Evolutionary conservation across 2,888 invertebrate species (phyloP).

Genomic region (Galeopsomyia nigrocyanea): DNA sequence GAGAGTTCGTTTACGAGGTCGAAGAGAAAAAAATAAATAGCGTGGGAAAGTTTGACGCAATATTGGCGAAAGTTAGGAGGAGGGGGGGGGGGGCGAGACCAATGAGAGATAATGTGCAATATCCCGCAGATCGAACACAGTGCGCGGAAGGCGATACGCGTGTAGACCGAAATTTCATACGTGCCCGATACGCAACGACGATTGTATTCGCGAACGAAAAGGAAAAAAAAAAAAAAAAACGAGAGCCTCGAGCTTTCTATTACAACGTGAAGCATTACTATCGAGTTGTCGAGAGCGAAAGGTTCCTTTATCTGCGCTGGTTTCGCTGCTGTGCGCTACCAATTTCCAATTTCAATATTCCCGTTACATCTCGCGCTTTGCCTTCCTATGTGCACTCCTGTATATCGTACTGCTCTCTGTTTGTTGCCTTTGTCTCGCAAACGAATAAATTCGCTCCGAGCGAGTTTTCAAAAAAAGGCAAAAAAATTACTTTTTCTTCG

Average conservation of each 20-base stretch:
- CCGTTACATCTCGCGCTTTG: too few species aligned
- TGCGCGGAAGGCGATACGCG: constrained; percentile 43
- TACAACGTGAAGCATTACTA: constrained; percentile 2
- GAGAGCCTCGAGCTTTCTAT: neutral
- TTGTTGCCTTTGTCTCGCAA: too few species aligned
- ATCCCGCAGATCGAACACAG: constrained; percentile 42
- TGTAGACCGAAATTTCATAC: constrained; percentile 48
- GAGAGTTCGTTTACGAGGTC: neutral
- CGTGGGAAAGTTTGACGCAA: constrained; percentile 13
- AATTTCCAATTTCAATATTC: neutral
- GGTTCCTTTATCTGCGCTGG: neutral
- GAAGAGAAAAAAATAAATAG: constrained; percentile 2
- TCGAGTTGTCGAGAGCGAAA: neutral
- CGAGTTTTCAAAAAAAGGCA: too few species aligned
- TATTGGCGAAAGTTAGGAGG: neutral
- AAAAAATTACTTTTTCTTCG: too few species aligned
- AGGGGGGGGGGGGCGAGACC: neutral
- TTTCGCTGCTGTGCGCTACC: constrained; percentile 8
- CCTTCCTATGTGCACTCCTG: too few species aligned
- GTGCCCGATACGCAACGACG: constrained; percentile 5
- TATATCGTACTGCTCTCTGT: too few species aligned
- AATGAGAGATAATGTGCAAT: constrained; percentile 50
- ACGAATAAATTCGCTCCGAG: too few species aligned
- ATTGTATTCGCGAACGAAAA: neutral
- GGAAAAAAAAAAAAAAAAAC: too few species aligned